phyloP scores from a whole-genome alignment of 2,888 invertebrate genomes.

The Cataglyphis livida region DNA sequence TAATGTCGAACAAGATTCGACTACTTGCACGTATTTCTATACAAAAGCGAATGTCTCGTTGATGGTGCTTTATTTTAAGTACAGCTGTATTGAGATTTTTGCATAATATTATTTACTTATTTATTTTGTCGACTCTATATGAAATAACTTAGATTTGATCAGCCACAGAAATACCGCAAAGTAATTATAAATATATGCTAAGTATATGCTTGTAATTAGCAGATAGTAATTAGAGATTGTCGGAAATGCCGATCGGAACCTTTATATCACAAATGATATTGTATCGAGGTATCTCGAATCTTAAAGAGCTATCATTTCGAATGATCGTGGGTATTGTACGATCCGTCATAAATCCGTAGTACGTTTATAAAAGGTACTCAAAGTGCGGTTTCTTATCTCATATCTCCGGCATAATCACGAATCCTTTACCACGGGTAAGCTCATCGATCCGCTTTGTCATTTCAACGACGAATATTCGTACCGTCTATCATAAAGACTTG shows the following conservation, averaged over 20 bases:
- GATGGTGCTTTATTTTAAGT: not conserved
- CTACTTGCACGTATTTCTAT: constrained; percentile 8
- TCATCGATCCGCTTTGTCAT: constrained; percentile 72
- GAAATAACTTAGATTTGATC: not conserved
- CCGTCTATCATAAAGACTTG: constrained; percentile 68
- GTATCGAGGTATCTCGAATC: constrained; percentile 65
- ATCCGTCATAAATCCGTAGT: constrained; percentile 81
- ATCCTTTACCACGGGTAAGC: constrained; percentile 75
- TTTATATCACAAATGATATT: constrained; percentile 64
- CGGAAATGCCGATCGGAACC: not conserved
- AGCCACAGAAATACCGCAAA: not conserved
- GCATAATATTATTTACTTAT: not conserved
- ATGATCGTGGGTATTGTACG: constrained; percentile 73
- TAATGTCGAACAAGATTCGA: constrained; percentile 27
- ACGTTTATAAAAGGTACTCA: constrained; percentile 72
- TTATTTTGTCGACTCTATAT: not conserved
- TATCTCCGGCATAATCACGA: constrained; percentile 80
- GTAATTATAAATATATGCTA: constrained; percentile 19
- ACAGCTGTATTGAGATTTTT: not conserved
- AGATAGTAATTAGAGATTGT: not conserved
- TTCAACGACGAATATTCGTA: constrained; percentile 62
- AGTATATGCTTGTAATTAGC: not conserved
- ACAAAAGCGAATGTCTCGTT: not conserved
- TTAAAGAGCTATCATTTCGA: constrained; percentile 65
- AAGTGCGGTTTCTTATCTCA: constrained; percentile 77